Conservation (phyloP, 2,797 vertebrate species). For the Champsocephalus gunnari region DNA sequence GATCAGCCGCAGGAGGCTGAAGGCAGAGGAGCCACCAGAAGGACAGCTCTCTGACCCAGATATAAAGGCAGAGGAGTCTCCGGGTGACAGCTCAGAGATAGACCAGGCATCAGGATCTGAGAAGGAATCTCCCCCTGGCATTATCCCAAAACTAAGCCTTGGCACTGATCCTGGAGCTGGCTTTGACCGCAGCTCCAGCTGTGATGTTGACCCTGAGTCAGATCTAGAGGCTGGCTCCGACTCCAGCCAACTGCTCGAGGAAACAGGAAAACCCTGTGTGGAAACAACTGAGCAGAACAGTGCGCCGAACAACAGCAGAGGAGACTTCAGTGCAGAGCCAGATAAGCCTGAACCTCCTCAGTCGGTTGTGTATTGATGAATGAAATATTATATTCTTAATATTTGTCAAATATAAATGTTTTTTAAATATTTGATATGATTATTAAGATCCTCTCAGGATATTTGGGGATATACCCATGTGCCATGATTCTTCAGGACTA, state of each 20-base stretch:
- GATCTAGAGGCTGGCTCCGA: constrained; percentile 23
- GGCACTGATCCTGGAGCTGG: background rate
- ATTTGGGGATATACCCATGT: constrained; percentile 8
- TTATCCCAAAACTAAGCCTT: background rate
- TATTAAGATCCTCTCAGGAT: background rate
- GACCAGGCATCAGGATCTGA: constrained; percentile 10
- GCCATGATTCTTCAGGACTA: constrained; percentile 15
- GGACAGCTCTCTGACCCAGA: background rate
- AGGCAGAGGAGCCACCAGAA: constrained; percentile 15
- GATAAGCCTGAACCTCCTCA: constrained; percentile 14
- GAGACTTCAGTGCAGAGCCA: constrained; percentile 21
- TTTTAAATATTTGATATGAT: background rate
- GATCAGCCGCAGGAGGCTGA: constrained; percentile 79
- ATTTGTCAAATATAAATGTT: background rate
- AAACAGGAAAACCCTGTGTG: background rate
- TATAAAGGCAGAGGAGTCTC: constrained; percentile 6
- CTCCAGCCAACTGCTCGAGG: constrained; percentile 16
- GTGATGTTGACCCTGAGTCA: constrained; percentile 26
- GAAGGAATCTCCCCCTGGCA: constrained; percentile 16
- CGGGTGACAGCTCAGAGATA: constrained; percentile 17
- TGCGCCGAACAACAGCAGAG: background rate
- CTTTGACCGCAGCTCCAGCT: constrained; percentile 16
- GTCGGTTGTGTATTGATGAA: background rate
- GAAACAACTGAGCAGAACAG: background rate
- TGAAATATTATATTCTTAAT: background rate